phyloP scores from a whole-genome alignment of 2,797 vertebrate genomes.

The Urophycis tenuis region DNA sequence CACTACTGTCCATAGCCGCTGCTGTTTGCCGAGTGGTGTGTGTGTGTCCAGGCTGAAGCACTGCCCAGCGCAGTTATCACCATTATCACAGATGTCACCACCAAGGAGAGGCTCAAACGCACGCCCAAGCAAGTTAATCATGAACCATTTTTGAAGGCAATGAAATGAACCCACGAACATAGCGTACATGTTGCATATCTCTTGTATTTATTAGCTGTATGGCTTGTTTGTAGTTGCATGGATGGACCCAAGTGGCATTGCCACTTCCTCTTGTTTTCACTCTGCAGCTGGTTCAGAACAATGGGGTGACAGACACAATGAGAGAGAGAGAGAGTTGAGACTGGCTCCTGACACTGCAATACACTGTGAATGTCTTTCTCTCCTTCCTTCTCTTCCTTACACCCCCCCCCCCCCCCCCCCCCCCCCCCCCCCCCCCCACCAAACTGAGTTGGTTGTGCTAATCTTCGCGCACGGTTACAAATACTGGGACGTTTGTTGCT shows the following conservation, averaged over 20 bases:
- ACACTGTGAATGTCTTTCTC: slow-evolving; percentile 29
- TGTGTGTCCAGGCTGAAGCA: background rate
- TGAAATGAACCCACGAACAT: slow-evolving; percentile 34
- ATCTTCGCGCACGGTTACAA: slow-evolving; percentile 26
- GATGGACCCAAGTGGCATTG: slow-evolving; percentile 23
- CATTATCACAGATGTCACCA: background rate
- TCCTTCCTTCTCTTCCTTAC: slow-evolving; percentile 5
- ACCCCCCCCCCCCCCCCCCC: too few relatives aligned
- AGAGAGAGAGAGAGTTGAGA: slow-evolving; percentile 41
- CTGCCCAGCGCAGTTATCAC: background rate
- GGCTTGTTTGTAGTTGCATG: slow-evolving; percentile 54
- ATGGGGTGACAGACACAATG: slow-evolving; percentile 35
- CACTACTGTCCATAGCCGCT: background rate
- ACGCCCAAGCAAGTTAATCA: background rate
- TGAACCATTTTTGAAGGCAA: slow-evolving; percentile 6
- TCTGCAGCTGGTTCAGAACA: slow-evolving; percentile 39
- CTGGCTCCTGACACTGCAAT: slow-evolving; percentile 37
- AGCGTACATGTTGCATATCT: slow-evolving; percentile 64
- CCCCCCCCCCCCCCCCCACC: slow-evolving; percentile 4
- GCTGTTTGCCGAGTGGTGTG: background rate
- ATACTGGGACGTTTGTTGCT: slow-evolving; percentile 33
- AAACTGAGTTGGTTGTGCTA: slow-evolving; percentile 11
- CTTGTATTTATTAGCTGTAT: slow-evolving; percentile 50
- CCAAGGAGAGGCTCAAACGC: background rate
- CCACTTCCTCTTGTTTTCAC: slow-evolving; percentile 33